Conservation (phyloP, 64 coral and sea anemone genomes). For the Exaiptasia diaphana region DNA sequence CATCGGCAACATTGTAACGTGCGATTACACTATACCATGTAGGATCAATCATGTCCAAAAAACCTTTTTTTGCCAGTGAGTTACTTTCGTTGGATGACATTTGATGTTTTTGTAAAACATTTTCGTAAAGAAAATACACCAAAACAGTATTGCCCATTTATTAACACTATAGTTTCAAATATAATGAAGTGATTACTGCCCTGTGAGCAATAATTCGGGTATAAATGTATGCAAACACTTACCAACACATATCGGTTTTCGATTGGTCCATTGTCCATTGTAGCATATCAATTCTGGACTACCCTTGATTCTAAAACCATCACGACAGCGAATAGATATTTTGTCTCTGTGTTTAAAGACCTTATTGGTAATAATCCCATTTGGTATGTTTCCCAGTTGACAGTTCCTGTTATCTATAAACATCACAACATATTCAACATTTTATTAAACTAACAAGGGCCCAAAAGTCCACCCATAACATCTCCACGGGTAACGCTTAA, state of each 20-base stretch:
- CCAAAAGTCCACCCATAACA: background rate
- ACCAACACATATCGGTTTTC: slow-evolving; percentile 12
- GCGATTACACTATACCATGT: too few species aligned
- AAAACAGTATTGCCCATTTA: background rate
- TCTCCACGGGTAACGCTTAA: too few species aligned
- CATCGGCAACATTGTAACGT: too few species aligned
- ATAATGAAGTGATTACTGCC: too few species aligned
- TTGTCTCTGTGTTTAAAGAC: slow-evolving; percentile 4
- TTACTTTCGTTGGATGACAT: background rate
- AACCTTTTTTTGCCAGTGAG: too few species aligned
- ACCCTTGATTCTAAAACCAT: slow-evolving; percentile 4
- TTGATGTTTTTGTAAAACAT: background rate
- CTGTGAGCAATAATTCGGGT: too few species aligned
- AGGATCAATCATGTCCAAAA: background rate
- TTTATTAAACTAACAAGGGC: background rate
- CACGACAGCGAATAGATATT: background rate
- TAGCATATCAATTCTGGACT: background rate
- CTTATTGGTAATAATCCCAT: background rate
- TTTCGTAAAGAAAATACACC: background rate
- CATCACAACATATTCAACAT: too few species aligned
- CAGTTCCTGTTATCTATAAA: too few species aligned
- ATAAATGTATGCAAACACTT: too few species aligned
- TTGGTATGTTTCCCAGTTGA: background rate
- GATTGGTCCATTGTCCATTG: slow-evolving; percentile 32
- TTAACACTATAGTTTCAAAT: background rate